Percentiles rank a stretch among this genome's conserved stretches.
Conservation (phyloP, 2,888 invertebrate species). For the Podotricha telesiphe region DNA sequence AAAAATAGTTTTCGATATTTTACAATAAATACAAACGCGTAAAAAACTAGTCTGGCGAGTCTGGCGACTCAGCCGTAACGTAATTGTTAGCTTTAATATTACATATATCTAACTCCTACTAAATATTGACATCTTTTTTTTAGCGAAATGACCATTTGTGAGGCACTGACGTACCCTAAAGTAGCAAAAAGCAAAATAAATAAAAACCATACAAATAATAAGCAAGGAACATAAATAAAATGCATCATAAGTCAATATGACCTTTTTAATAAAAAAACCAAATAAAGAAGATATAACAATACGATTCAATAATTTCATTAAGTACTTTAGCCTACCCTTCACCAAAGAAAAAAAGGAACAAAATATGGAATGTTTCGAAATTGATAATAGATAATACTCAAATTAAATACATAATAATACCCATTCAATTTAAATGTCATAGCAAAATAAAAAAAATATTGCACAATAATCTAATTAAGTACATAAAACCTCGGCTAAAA, state of each 20-base stretch:
- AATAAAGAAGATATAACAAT: constrained; percentile 62
- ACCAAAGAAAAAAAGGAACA: constrained; percentile 54
- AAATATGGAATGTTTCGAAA: constrained; percentile 38
- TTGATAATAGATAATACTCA: constrained; percentile 42
- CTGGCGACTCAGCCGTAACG: constrained; percentile 50
- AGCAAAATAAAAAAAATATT: constrained; percentile 44
- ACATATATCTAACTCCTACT: constrained; percentile 54
- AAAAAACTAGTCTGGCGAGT: constrained; percentile 52
- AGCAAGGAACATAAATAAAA: constrained; percentile 56
- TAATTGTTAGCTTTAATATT: constrained; percentile 56
- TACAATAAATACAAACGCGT: constrained; percentile 62
- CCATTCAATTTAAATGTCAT: constrained; percentile 28
- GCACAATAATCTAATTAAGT: constrained; percentile 47
- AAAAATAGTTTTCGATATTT: constrained; percentile 64
- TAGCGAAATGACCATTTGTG: constrained; percentile 66
- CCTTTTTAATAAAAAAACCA: constrained; percentile 72
- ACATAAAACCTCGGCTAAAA: constrained; percentile 45
- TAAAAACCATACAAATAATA: constrained; percentile 12
- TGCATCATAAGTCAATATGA: constrained; percentile 64
- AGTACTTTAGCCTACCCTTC: constrained; percentile 67
- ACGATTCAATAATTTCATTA: constrained; percentile 55
- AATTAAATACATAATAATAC: constrained; percentile 39
- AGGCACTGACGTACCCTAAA: constrained; percentile 60
- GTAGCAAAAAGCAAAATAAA: constrained; percentile 10
- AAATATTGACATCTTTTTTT: constrained; percentile 66